Conservation (phyloP, 2,797 vertebrate genomes). For the Syndactyla subalaris region DNA sequence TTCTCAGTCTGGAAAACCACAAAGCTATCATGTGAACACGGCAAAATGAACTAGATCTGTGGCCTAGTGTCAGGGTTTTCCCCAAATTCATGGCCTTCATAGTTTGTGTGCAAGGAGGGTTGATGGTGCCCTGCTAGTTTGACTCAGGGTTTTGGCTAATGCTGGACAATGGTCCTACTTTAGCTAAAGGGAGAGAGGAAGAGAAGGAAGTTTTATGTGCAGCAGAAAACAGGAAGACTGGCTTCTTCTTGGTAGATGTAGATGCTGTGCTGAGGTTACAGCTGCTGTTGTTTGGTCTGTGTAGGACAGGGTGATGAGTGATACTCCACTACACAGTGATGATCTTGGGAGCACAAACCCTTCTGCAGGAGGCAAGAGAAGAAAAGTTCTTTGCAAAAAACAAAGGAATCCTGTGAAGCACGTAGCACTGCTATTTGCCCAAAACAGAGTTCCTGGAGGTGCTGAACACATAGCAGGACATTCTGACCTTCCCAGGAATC, state of each 20-base stretch:
- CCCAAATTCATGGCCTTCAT: background rate
- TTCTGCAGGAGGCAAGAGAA: background rate
- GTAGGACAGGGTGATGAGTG: background rate
- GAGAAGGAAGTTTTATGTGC: background rate
- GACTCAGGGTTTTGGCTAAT: background rate
- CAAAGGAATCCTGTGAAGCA: background rate
- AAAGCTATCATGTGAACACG: background rate
- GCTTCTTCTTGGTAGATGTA: background rate
- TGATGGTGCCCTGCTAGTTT: background rate
- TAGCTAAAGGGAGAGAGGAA: background rate
- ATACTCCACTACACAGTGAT: accelerated
- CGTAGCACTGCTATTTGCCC: background rate
- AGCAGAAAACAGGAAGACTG: background rate
- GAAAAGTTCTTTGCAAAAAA: background rate
- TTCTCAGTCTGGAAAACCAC: background rate
- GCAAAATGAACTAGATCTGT: background rate
- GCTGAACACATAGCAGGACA: background rate
- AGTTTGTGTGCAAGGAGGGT: background rate
- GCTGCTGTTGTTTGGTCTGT: background rate
- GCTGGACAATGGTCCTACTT: background rate
- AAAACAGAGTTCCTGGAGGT: background rate
- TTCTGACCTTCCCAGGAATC: slow-evolving; percentile 18
- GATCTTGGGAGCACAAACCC: background rate
- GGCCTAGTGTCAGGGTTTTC: background rate
- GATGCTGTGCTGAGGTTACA: background rate